phyloP scores from a whole-genome alignment of 2,113 vertebrate species.

The Macquaria australasica region DNA sequence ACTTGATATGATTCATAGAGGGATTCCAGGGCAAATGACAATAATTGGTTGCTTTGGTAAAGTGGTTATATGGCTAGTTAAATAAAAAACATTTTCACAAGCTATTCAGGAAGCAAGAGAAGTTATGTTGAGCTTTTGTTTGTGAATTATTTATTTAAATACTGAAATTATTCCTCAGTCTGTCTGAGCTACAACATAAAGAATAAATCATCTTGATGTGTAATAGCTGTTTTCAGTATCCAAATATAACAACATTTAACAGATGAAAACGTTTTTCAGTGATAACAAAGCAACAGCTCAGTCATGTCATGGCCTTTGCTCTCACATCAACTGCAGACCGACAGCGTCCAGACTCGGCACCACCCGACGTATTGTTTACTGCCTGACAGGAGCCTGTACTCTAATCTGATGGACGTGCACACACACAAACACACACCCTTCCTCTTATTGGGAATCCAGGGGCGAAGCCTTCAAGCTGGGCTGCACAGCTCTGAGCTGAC shows the following conservation, averaged over 20 bases:
- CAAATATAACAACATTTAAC: not conserved
- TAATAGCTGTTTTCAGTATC: slow-evolving; percentile 3
- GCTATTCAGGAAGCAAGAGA: not conserved
- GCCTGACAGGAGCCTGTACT: slow-evolving; percentile 31
- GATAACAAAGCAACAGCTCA: slow-evolving; percentile 14
- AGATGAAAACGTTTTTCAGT: not conserved
- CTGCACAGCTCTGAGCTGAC: slow-evolving; percentile 60
- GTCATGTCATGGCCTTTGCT: slow-evolving; percentile 6
- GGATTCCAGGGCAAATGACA: slow-evolving; percentile 18
- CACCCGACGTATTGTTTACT: slow-evolving; percentile 47
- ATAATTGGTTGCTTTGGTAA: not conserved
- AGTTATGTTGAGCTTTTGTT: not conserved
- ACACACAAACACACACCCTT: slow-evolving; percentile 2
- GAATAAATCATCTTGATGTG: slow-evolving; percentile 7
- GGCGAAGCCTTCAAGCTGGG: slow-evolving; percentile 57
- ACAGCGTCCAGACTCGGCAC: slow-evolving; percentile 22
- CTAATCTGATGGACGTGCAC: slow-evolving; percentile 14
- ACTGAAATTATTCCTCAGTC: not conserved
- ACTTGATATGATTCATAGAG: slow-evolving; percentile 34
- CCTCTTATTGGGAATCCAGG: slow-evolving; percentile 45
- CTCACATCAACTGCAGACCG: slow-evolving; percentile 15
- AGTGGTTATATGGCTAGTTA: not conserved
- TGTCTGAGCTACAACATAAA: slow-evolving; percentile 1
- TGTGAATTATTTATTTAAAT: not conserved
- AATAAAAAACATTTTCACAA: not conserved